Base-by-base conservation (phyloP, 2,797 vertebrate genomes). In the Cryptoprocta ferox region DNA sequence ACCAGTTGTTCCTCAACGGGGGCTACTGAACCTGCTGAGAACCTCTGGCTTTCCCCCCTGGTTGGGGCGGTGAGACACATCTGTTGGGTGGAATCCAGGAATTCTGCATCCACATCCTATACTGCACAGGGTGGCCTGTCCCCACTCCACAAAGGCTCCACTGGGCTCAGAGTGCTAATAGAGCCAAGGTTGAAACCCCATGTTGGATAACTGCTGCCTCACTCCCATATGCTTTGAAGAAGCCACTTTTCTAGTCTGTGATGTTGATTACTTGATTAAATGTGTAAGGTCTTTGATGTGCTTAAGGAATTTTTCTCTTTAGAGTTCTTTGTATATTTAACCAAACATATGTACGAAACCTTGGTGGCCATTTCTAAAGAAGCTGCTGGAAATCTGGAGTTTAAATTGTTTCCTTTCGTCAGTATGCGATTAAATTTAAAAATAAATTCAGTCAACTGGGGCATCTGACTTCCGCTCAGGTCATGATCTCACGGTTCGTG, bases 351-450 rank as follows among this genome's bases (percentile, higher is more conserved):
- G 28, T 53, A 56, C 68, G 65, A 93, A 61, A 73, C 59, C 45
- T 90, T 61, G 26, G 48, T 82, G 91, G 5, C 59, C 0, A 76
- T 79, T 92, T 93, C 37, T 24, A 89, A 96, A 97, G 89, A 56
- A 53, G 59, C 84, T 37, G 26, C 83, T 97, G 6, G 15, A 92
- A 97, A 63, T 91, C 2, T 75, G 95, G 87, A 65, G n/a, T 95
- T 97, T 96, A 71, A 19, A 92, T 78, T 50, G 91, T 76, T 96
- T 70, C 2, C 1, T 95, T 71, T 84, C 65, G 96, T 96, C 97
- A 97, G 89, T 0, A 42, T 71, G 87, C 90, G 3, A 75, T 11
- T 79, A 50, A 56, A 94, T 97, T 97, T 92, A 82, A 96, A 96
- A 89, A 94, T 42, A 81, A 95, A 86, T 98, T 78, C 12, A 87